Evolutionary conservation across 2,113 vertebrate genomes (phyloP), one percentile per base, ranked within the genome.

Genomic region (Dunckerocampus dactyliophorus): DNA sequence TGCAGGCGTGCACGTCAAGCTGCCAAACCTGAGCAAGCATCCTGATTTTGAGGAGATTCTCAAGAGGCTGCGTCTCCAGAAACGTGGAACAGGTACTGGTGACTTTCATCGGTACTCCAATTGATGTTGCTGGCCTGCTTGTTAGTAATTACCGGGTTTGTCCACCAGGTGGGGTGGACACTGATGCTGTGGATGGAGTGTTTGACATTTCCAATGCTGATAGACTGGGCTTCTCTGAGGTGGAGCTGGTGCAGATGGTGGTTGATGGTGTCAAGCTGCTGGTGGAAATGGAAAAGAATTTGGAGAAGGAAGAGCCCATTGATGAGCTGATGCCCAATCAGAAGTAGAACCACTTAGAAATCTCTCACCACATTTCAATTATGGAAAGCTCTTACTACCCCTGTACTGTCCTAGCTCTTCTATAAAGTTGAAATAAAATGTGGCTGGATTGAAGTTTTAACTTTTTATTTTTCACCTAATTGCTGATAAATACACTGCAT

Each of bases 231-330:
- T 56, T 56, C 54, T 56, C 54, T 8, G 54, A 56, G 54, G 54
- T 56, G 54, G 54, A 56, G 12, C 54, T 56, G 20, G 54, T 56
- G 19, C 54, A 56, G n/a, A 56, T 56, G 54, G 54, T 56, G 19
- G 54, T 56, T 37, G 54, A 56, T 8, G 54, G 54, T 21, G 54
- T 56, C 37, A 56, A 56, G 19, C 11, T 56, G 37, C 19, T 56
- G 54, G 54, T 56, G 54, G 54, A 56, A 4, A 56, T 56, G 54
- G 54, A 56, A 31, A 56, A 56, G 54, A 42, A 14, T 15, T 42
- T 56, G 19, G 54, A 56, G 54, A 56, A 56, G 54, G 54, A 42
- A 12, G 37, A 56, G 37, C 2, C n/a, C 54, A 56, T 56, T 56
- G 54, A 56, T 42, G 54, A 56, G 3, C 34, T 56, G n/a, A 56